Conservation (phyloP, 2,888 invertebrate species). For the Brenthis hecate region DNA sequence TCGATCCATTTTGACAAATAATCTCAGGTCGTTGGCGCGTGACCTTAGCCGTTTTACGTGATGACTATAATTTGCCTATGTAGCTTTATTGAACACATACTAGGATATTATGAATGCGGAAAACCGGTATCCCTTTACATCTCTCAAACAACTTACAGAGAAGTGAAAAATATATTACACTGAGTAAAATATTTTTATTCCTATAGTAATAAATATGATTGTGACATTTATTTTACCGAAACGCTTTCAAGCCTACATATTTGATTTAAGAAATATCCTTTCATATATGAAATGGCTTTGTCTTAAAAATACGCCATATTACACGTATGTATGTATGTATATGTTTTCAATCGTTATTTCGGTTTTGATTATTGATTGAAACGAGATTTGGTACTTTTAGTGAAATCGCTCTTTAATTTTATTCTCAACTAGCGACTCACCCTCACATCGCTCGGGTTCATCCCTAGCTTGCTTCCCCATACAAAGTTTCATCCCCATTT, state of each 20-base stretch:
- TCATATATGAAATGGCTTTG: background rate
- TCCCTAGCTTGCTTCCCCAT: no score
- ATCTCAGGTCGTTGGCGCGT: conserved; percentile 74
- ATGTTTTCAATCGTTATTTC: no score
- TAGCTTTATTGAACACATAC: conserved; percentile 44
- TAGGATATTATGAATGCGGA: conserved; percentile 53
- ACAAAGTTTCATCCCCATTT: no score
- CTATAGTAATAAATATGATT: conserved; percentile 16
- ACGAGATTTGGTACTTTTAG: no score
- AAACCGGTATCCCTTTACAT: conserved; percentile 15
- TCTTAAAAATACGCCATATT: background rate
- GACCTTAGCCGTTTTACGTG: conserved; percentile 69
- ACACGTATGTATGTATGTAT: background rate
- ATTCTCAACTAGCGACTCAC: no score
- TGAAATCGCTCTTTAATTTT: no score
- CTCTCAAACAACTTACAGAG: conserved; percentile 7
- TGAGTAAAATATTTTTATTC: conserved; percentile 6
- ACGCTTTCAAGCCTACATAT: background rate
- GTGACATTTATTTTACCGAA: conserved; percentile 14
- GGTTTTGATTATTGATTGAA: no score
- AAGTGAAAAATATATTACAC: conserved; percentile 8
- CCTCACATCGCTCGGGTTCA: no score
- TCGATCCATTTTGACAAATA: conserved; percentile 79
- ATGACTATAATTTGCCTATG: conserved; percentile 69
- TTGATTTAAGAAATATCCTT: background rate